Evolutionary conservation across 2,888 invertebrate species (phyloP).

Genomic region (Cataglyphis albicans): DNA sequence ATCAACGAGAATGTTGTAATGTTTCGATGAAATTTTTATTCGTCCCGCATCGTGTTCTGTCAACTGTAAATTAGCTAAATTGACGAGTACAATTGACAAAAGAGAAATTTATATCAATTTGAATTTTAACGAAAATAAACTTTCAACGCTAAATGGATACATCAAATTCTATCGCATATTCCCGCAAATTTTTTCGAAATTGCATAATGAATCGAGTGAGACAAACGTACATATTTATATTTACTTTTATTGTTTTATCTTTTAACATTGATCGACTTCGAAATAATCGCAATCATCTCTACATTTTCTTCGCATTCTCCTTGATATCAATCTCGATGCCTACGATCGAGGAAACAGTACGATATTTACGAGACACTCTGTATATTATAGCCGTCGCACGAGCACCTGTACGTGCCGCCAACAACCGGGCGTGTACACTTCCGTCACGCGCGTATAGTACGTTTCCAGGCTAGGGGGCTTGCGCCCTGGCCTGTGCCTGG

Average conservation of each 20-base stretch:
- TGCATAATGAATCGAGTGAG: background rate
- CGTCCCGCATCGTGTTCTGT: background rate
- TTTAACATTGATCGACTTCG: background rate
- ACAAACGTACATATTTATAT: background rate
- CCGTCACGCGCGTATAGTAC: constrained; percentile 67
- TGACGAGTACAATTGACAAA: background rate
- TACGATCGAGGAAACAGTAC: background rate
- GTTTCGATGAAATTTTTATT: constrained; percentile 22
- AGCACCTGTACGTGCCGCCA: constrained; percentile 24
- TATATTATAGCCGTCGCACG: constrained; percentile 12
- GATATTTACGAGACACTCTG: background rate
- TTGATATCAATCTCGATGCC: background rate
- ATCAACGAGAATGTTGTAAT: constrained; percentile 10
- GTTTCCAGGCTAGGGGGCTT: constrained; percentile 53
- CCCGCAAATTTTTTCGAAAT: background rate
- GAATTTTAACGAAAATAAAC: constrained; percentile 27
- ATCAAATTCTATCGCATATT: background rate
- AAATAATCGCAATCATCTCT: background rate
- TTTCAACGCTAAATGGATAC: background rate
- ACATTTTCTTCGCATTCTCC: background rate
- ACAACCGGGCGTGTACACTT: constrained; percentile 59
- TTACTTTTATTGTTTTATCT: background rate
- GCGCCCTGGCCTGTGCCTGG: constrained; percentile 25
- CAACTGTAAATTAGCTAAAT: constrained; percentile 9
- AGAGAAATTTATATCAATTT: background rate